Percentiles rank a stretch among this genome's conserved stretches.
Conservation (phyloP, 2,797 vertebrate species). For the Apodemus agrarius region DNA sequence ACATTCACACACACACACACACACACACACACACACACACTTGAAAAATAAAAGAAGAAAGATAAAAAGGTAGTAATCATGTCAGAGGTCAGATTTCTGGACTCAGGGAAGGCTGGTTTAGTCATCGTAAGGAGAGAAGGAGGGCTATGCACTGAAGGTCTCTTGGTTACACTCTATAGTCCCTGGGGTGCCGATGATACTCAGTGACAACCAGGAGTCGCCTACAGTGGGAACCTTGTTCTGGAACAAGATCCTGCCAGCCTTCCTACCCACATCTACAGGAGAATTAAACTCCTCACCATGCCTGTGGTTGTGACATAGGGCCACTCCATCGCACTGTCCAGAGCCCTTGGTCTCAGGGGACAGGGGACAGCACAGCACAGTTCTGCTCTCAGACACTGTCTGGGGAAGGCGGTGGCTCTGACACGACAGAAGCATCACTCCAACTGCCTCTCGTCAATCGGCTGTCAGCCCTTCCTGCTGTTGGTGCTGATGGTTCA, state of each 20-base stretch:
- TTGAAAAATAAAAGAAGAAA: not conserved
- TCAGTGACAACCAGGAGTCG: not conserved
- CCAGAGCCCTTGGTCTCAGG: not conserved
- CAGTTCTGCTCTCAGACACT: not conserved
- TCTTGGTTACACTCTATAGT: not conserved
- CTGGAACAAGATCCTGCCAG: not conserved
- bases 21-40: not conserved
- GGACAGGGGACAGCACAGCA: accelerated
- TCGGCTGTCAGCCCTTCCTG: accelerated
- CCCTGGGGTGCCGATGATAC: not conserved
- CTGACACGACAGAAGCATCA: not conserved
- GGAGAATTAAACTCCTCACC: no score
- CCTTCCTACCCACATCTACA: accelerated
- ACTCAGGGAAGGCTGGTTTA: not conserved
- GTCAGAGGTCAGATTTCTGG: not conserved
- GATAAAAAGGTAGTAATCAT: not conserved
- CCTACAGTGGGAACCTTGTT: accelerated
- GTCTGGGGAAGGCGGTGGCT: not conserved
- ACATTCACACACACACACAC: no score
- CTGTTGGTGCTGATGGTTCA: not conserved
- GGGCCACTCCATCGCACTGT: accelerated
- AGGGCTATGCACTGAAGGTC: not conserved
- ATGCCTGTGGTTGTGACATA: accelerated
- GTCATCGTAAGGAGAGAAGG: not conserved
- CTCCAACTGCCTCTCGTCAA: no score